phyloP scores from a whole-genome alignment of 2,888 invertebrate genomes.

The Oscheius sp. region DNA sequence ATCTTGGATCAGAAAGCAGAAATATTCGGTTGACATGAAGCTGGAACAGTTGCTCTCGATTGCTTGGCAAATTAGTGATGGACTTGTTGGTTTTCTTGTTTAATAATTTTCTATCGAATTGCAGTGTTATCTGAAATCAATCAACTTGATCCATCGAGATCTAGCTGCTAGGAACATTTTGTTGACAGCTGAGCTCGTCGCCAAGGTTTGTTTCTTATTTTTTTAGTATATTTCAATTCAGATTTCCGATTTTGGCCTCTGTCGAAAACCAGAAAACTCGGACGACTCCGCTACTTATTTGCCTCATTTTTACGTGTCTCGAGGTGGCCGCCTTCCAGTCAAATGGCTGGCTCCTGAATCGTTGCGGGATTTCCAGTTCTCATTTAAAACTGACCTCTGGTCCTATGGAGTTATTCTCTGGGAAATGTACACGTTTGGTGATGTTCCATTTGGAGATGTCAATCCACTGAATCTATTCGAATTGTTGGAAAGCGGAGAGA shows the following conservation, averaged over 20 bases:
- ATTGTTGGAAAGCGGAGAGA: neutral
- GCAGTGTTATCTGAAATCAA: constrained; percentile 56
- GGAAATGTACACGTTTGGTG: constrained; percentile 10
- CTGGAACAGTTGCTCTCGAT: constrained; percentile 62
- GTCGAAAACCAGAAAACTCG: neutral
- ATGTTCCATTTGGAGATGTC: neutral
- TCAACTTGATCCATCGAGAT: constrained; percentile 63
- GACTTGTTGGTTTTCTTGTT: neutral
- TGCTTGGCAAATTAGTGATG: constrained; percentile 3
- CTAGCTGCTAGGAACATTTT: neutral
- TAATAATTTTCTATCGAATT: too few species aligned
- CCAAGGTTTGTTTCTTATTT: neutral
- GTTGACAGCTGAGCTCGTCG: neutral
- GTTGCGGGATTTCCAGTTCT: neutral
- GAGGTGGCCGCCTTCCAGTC: neutral
- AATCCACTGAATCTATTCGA: neutral
- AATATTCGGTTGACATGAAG: constrained; percentile 53
- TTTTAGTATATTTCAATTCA: neutral
- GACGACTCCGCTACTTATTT: neutral
- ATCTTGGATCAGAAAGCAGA: constrained; percentile 43
- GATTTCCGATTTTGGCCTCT: constrained; percentile 15
- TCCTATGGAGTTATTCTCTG: constrained; percentile 6
- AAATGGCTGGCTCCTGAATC: constrained; percentile 21
- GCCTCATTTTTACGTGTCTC: neutral
- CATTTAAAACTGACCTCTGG: constrained; percentile 14